Base-by-base conservation (phyloP, 2,113 vertebrate species). In the Cettia cetti region DNA sequence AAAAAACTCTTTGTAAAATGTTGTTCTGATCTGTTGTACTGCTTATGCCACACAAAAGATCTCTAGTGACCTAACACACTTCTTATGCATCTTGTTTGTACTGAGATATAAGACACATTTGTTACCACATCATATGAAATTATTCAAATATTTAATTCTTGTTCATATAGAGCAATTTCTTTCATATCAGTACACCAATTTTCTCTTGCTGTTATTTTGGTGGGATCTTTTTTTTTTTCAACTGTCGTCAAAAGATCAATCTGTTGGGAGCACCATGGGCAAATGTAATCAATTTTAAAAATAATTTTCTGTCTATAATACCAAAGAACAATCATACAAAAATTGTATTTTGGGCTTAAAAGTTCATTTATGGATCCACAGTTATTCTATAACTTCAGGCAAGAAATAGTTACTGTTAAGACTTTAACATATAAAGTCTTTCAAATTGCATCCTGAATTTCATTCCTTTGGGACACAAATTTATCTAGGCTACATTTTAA, bases 281-380 rank as follows among this genome's bases (percentile, higher is more conserved):
- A 90, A 94, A 77, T 27, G 5, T 18, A 95, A 86, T 75, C 8
- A 3, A 61, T 76, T 78, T 65, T 3, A 3, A 71, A 94, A 92
- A 54, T 45, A 81, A 70, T 39, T 69, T 89, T 61, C 23, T 35
- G 18, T 50, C 21, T 24, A 37, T 69, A 59, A 9, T 64, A 61
- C 13, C 0, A 6, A 92, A 83, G 33, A 88, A 91, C 56, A 82
- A 30, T 30, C 21, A 80, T 50, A 15, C 0, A 52, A 13, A 21
- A 90, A 47, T 61, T 85, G 42, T 31, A 56, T 28, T 91, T 87
- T 64, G 83, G 33, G 40, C 22, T 83, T 77, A 65, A 85, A 91
- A 47, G 6, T 19, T 78, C 84, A 89, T 86, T 64, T 82, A 85
- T 86, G 10, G 83, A 5, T 13, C 35, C 72, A 39, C n/a, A 35